Base-by-base conservation (phyloP, 2,797 vertebrate genomes). In the Argentina silus region DNA sequence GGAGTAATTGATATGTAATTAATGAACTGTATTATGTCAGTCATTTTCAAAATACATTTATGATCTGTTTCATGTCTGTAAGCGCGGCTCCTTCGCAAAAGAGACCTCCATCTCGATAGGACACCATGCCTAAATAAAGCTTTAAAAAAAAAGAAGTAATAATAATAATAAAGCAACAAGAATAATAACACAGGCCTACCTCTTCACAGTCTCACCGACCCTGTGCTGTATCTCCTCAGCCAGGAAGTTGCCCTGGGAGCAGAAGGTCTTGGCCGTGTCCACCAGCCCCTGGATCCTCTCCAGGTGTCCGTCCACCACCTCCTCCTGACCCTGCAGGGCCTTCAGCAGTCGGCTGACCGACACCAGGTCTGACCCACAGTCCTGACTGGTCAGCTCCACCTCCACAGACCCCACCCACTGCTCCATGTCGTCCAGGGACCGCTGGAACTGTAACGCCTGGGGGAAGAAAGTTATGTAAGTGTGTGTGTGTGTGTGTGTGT, bases 391-490 rank as follows among this genome's bases (percentile, higher is more conserved):
- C 77, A 96, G 76, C 9, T 95, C 90, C 8, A 77, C 86, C 85
- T 96, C 95, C 56, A 95, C 85, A 0, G 91, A 90, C 59, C 79
- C 89, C 80, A 96, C 80, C 86, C 95, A 93, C 75, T 93, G 91
- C 59, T 95, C 94, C 69, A 93, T 86, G 76, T 96, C 95, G 3
- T 96, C 93, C 71, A 96, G 7, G 0, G 88, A 92, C 50, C 88
- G 89, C 73, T 91, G 93, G 70, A 98, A 95, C 88, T 85, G 86
- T 77, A 95, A 88, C 4, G 93, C 96, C 96, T 97, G 83, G n/a
- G 17, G 62, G 50, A 44, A 70, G 61, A 4, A 4, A 4, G 27
- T 36, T 36, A 36, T 4, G 27, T 36, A 36, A 36, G 27, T 36
- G 27, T 36, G 27, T 36, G 27, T 36, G 27, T 36, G 27, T 36